A percentile compares a stretch with the other conserved stretches of the same genome.
Evolutionary conservation across 2,113 vertebrate genomes (phyloP).

Genomic region (Lasiurus cinereus): DNA sequence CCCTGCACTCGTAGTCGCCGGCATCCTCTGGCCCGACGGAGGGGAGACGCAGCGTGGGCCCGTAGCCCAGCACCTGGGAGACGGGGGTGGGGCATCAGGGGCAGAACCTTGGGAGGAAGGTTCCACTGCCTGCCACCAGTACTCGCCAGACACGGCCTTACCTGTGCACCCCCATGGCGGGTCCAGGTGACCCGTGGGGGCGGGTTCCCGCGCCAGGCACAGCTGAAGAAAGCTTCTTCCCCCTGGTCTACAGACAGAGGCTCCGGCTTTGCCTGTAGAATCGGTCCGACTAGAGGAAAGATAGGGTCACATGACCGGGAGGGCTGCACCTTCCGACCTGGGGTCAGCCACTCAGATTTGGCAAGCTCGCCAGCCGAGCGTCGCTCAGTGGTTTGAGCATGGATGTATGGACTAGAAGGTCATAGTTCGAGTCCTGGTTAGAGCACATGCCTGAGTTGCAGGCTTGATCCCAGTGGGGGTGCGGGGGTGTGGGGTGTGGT

Average conservation of each 20-base stretch:
- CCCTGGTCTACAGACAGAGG: constrained; percentile 91
- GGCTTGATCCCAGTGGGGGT: too few relatives aligned
- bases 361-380: too few relatives aligned
- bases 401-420: too few relatives aligned
- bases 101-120: not conserved
- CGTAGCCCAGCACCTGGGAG: constrained; percentile 93
- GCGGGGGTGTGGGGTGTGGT: too few relatives aligned
- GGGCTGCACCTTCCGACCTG: not conserved
- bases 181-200: constrained; percentile 94
- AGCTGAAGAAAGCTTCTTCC: constrained; percentile 93
- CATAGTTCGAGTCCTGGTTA: too few relatives aligned
- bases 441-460: too few relatives aligned
- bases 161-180: constrained; percentile 91
- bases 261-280: constrained; percentile 90
- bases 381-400: too few relatives aligned
- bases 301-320: not conserved
- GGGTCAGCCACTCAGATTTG: not conserved
- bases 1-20: constrained; percentile 93
- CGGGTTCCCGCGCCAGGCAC: constrained; percentile 94
- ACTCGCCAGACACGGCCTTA: constrained; percentile 78
- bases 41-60: constrained; percentile 91
- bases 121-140: not conserved
- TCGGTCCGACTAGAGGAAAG: constrained; percentile 90
- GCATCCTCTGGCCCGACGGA: constrained; percentile 92
- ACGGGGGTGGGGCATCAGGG: not conserved